These are phyloP conservation scores for Hormaphis cornu DNA, from an alignment of 1,140 invertebrate genomes.

Conservation along the genomic window DNA sequence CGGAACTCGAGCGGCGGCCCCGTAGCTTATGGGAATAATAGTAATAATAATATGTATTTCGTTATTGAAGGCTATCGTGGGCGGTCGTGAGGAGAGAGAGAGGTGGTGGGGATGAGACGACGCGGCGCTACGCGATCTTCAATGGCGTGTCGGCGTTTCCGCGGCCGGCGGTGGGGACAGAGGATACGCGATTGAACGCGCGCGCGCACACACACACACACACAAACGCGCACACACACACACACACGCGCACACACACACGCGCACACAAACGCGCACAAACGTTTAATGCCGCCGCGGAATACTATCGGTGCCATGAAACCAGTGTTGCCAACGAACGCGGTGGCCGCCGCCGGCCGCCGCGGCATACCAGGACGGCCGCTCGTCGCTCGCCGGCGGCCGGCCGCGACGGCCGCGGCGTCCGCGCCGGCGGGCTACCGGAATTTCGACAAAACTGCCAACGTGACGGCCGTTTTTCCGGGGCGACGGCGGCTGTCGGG, in stretches of 20 bases:
- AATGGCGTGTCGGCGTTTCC: too few relatives aligned
- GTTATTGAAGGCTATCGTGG: slow-evolving; percentile 23
- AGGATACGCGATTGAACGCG: neutral
- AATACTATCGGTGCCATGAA: neutral
- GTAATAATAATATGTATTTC: too few relatives aligned
- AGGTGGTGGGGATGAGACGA: too few relatives aligned
- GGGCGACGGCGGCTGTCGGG: neutral
- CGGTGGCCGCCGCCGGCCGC: neutral
- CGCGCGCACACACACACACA: neutral
- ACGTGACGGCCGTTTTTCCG: slow-evolving; percentile 17
- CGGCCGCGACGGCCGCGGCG: slow-evolving; percentile 4
- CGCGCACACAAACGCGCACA: neutral
- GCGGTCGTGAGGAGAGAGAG: too few relatives aligned
- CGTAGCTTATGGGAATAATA: slow-evolving; percentile 30
- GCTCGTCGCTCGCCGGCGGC: neutral
- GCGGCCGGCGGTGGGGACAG: neutral
- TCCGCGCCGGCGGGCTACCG: slow-evolving; percentile 10
- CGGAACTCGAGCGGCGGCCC: neutral
- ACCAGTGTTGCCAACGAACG: neutral
- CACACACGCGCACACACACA: neutral
- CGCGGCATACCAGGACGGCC: neutral
- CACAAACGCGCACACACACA: neutral
- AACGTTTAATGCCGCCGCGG: neutral
- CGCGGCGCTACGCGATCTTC: neutral
- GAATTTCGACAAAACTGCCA: slow-evolving; percentile 30